Evolutionary conservation across 2,888 invertebrate genomes (phyloP).

Genomic region (Cheilosia soror): DNA sequence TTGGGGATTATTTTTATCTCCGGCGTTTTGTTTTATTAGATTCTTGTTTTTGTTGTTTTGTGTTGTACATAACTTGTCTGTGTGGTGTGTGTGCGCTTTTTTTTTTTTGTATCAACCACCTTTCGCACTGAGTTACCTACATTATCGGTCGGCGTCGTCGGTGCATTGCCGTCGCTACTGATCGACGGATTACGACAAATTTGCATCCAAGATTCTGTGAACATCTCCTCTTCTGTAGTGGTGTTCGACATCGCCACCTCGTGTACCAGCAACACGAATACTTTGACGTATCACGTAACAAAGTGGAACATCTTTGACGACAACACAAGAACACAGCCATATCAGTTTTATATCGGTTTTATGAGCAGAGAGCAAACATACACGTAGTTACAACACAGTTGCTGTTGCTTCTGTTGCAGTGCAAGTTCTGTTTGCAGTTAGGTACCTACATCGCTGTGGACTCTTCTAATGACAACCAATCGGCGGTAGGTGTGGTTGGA

Average conservation of each 20-base stretch:
- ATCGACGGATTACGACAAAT: constrained; percentile 62
- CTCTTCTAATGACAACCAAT: constrained; percentile 72
- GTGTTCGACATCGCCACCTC: constrained; percentile 43
- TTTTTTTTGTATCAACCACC: constrained; percentile 24
- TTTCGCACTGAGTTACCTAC: constrained; percentile 16
- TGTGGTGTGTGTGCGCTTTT: constrained; percentile 4
- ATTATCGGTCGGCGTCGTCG: constrained; percentile 31
- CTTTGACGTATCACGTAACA: constrained; percentile 62
- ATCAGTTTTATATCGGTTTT: constrained; percentile 73
- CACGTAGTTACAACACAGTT: constrained; percentile 59
- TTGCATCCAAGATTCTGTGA: constrained; percentile 57
- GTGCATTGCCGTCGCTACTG: constrained; percentile 69
- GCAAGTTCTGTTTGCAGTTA: constrained; percentile 48
- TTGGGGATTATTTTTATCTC: constrained; percentile 47
- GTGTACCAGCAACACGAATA: constrained; percentile 54
- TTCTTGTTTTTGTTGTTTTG: constrained; percentile 15
- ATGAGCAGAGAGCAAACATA: constrained; percentile 71
- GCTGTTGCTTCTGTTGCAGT: constrained; percentile 69
- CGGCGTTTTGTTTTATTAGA: constrained; percentile 46
- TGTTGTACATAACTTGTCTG: too few relatives aligned
- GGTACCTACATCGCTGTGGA: constrained; percentile 42
- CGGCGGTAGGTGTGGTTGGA: constrained; percentile 74
- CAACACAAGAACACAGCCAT: constrained; percentile 71
- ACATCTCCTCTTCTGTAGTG: constrained; percentile 27
- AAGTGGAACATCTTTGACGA: constrained; percentile 72